These are phyloP conservation scores for Orchesellides sinensis DNA, from an alignment of 2,888 invertebrate genomes.

Conservation along the genomic window DNA sequence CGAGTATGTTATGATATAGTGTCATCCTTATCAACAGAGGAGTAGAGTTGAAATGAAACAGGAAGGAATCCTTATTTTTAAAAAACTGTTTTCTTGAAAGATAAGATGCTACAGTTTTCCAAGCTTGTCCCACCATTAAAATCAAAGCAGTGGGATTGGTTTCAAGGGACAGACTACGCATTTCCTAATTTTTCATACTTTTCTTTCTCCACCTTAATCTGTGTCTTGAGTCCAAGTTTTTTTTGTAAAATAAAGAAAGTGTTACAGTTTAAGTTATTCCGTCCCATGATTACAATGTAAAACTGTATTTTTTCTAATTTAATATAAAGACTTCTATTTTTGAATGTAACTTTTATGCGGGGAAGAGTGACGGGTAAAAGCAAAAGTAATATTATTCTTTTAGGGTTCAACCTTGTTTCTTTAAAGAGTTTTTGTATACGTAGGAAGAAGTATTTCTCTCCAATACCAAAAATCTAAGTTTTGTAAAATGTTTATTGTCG, in stretches of 20 bases:
- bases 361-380: too few relatives aligned
- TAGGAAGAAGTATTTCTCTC: too few relatives aligned
- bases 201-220: background rate
- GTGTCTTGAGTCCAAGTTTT: too few relatives aligned
- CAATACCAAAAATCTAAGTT: too few relatives aligned
- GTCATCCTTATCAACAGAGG: background rate
- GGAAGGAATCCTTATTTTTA: too few relatives aligned
- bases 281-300: background rate
- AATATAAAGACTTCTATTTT: too few relatives aligned
- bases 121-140: constrained; percentile 1
- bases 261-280: background rate
- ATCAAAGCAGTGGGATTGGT: constrained; percentile 17
- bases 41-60: background rate
- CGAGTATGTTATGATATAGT: background rate
- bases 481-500: too few relatives aligned
- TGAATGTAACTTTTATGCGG: too few relatives aligned
- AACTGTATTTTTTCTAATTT: background rate
- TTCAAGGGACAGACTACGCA: constrained; percentile 3
- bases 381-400: too few relatives aligned
- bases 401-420: too few relatives aligned
- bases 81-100: constrained; percentile 3
- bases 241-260: background rate
- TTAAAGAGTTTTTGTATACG: too few relatives aligned
- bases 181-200: background rate
- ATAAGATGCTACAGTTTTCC: constrained; percentile 1